These are phyloP conservation scores for Orchestia grillus DNA, from an alignment of 1,140 invertebrate species.

Conservation along the genomic window DNA sequence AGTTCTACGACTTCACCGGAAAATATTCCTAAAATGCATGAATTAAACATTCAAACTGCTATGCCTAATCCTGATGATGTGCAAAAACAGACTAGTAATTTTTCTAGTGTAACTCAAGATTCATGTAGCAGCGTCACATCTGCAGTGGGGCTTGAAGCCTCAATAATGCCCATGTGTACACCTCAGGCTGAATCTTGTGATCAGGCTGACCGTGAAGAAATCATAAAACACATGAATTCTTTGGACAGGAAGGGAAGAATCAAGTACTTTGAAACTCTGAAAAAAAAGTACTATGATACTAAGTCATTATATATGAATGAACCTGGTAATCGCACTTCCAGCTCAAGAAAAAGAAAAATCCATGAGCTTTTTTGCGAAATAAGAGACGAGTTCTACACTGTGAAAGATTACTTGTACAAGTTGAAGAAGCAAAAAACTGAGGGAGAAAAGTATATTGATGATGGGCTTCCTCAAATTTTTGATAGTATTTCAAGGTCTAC, in stretches of 20 bases:
- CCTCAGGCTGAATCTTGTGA: background rate
- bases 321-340: slow-evolving; percentile 20
- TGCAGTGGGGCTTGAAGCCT: background rate
- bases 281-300: slow-evolving; percentile 41
- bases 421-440: slow-evolving; percentile 32
- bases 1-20: background rate
- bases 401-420: slow-evolving; percentile 33
- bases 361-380: slow-evolving; percentile 42
- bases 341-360: slow-evolving; percentile 19
- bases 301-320: slow-evolving; percentile 26
- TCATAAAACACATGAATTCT: background rate
- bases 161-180: background rate
- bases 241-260: slow-evolving; percentile 27
- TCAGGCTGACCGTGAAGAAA: background rate
- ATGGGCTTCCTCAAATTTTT: background rate
- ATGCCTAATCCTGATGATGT: background rate
- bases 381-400: slow-evolving; percentile 43
- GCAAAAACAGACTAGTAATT: background rate
- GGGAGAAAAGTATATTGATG: background rate
- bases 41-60: background rate
- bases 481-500: background rate
- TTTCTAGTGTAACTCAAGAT: background rate
- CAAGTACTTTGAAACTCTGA: slow-evolving; percentile 40
- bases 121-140: background rate
- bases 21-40: background rate